phyloP scores from a whole-genome alignment of 2,888 invertebrate genomes.

The Pseudococcus viburni region DNA sequence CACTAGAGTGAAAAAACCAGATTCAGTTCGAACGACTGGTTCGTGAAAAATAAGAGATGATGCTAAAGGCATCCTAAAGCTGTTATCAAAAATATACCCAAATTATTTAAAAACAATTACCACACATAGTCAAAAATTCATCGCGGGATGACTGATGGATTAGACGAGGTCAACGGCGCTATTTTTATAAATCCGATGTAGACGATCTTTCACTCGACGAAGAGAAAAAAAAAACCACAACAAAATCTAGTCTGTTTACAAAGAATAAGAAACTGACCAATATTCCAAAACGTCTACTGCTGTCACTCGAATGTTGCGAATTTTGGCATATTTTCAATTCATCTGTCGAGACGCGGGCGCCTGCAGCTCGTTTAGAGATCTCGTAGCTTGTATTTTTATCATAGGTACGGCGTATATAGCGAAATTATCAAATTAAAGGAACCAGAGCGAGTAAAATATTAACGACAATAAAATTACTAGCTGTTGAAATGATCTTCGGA shows the following conservation, averaged over 20 bases:
- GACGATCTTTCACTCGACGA: not conserved
- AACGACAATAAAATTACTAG: conserved; percentile 52
- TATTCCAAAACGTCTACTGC: not conserved
- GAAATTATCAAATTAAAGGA: conserved; percentile 50
- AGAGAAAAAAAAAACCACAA: not conserved
- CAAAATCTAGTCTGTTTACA: conserved; percentile 5
- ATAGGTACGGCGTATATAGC: not conserved
- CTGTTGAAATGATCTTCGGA: not conserved
- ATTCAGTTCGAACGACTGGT: not conserved
- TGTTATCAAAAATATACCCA: not conserved
- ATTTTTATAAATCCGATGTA: not conserved
- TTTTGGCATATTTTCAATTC: conserved; percentile 48
- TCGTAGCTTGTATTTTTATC: conserved; percentile 23
- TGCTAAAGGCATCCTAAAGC: not conserved
- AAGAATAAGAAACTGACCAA: conserved; percentile 1
- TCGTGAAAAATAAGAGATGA: not conserved
- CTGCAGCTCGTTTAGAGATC: not conserved
- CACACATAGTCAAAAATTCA: not conserved
- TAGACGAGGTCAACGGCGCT: not conserved
- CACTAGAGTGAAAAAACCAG: not conserved
- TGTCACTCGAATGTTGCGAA: conserved; percentile 24
- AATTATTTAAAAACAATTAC: conserved; percentile 9
- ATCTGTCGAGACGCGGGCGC: conserved; percentile 5
- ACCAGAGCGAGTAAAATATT: conserved; percentile 50
- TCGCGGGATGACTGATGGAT: not conserved